Conservation (phyloP, 2,113 vertebrate species). For the Melozone crissalis region DNA sequence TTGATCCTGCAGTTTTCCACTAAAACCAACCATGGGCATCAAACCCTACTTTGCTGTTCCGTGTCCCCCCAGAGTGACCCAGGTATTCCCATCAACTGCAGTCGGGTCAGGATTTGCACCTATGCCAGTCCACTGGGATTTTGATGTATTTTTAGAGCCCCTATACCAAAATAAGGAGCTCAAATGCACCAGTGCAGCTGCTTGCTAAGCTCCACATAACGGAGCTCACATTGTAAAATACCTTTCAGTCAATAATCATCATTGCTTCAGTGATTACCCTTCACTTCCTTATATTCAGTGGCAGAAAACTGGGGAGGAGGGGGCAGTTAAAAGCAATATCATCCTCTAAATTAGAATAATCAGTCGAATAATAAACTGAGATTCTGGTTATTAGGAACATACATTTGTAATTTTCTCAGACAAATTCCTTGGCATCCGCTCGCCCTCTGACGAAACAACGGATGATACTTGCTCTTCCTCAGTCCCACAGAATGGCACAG, state of each 20-base stretch:
- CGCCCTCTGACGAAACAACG: neutral
- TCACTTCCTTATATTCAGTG: slow-evolving; percentile 52
- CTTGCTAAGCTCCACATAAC: slow-evolving; percentile 36
- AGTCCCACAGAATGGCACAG: neutral
- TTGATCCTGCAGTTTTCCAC: neutral
- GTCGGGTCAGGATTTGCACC: neutral
- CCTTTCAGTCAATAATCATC: slow-evolving; percentile 65
- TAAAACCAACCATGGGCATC: neutral
- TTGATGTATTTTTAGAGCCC: neutral
- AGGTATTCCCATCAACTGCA: rapidly evolving
- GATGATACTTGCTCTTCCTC: neutral
- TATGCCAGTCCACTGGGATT: neutral
- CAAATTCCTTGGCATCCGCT: neutral
- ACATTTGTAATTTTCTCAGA: neutral
- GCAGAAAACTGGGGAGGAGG: neutral
- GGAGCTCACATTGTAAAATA: slow-evolving; percentile 60
- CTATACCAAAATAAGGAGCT: neutral
- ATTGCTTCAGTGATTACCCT: slow-evolving; percentile 60
- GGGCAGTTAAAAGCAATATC: slow-evolving; percentile 10
- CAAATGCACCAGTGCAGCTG: neutral
- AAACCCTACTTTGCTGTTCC: neutral
- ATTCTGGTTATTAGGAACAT: slow-evolving; percentile 8
- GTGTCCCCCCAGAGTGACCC: rapidly evolving
- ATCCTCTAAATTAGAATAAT: slow-evolving; percentile 12
- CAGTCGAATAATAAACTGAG: neutral